Conservation (phyloP, 1,140 invertebrate species). For the Drosophila albomicans region DNA sequence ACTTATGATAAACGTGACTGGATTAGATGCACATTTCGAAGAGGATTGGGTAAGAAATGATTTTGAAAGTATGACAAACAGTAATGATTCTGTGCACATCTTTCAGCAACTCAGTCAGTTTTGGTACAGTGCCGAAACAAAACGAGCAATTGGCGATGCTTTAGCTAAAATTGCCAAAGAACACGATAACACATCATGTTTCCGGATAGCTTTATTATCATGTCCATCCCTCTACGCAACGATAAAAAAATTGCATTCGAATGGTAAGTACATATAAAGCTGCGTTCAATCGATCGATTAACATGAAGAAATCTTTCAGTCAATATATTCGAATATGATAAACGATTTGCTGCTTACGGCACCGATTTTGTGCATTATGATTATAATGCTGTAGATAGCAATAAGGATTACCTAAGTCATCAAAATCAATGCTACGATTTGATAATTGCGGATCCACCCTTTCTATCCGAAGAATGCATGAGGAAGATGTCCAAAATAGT, state of each 20-base stretch:
- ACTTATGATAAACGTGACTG: slow-evolving; percentile 84
- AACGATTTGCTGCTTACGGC: slow-evolving; percentile 91
- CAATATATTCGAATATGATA: slow-evolving; percentile 92
- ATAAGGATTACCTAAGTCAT: slow-evolving; percentile 87
- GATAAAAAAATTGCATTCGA: slow-evolving; percentile 85
- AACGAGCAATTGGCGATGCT: slow-evolving; percentile 88
- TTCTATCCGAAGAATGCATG: slow-evolving; percentile 96
- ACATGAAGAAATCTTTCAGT: slow-evolving; percentile 86
- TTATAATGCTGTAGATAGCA: slow-evolving; percentile 90
- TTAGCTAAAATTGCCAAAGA: slow-evolving; percentile 81
- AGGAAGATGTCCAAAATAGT: slow-evolving; percentile 93
- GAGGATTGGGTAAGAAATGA: slow-evolving; percentile 92
- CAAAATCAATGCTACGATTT: slow-evolving; percentile 90
- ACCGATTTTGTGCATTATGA: slow-evolving; percentile 95
- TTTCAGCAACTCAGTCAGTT: slow-evolving; percentile 98
- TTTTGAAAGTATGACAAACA: background rate
- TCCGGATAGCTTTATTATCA: slow-evolving; percentile 93
- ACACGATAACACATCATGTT: slow-evolving; percentile 71
- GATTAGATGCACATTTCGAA: slow-evolving; percentile 88
- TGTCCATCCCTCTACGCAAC: slow-evolving; percentile 94
- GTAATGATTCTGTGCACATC: background rate
- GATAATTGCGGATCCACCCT: slow-evolving; percentile 97
- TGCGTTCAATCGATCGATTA: background rate
- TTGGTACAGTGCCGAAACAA: slow-evolving; percentile 95
- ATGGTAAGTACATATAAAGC: slow-evolving; percentile 43